phyloP scores from a whole-genome alignment of 2,797 vertebrate species.

The Oceanodroma leucorhoa region DNA sequence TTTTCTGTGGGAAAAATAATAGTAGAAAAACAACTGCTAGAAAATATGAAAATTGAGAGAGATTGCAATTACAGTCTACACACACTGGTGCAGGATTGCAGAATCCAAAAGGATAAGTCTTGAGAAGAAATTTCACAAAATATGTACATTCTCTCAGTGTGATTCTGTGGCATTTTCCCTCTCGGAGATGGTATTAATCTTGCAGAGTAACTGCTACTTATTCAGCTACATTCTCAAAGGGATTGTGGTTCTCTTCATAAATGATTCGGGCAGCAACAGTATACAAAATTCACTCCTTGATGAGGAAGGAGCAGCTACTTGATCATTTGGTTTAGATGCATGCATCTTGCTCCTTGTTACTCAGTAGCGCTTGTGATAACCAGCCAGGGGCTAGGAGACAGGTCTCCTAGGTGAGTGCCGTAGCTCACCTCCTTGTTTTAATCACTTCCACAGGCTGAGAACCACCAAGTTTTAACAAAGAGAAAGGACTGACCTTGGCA shows the following conservation, averaged over 20 bases:
- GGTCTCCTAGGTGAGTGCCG: neutral
- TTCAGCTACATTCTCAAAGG: conserved; percentile 13
- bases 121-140: neutral
- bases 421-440: neutral
- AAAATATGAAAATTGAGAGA: neutral
- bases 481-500: rapidly evolving
- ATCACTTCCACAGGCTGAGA: neutral
- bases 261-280: conserved; percentile 26
- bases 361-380: neutral
- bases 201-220: neutral
- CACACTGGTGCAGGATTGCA: neutral
- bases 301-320: neutral
- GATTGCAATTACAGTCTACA: neutral
- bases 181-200: neutral
- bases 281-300: neutral
- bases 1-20: neutral
- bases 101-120: neutral
- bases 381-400: neutral
- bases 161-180: neutral
- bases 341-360: neutral
- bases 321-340: neutral
- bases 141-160: neutral
- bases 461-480: neutral
- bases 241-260: conserved; percentile 34
- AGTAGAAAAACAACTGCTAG: neutral